A percentile compares a stretch with the other conserved stretches of the same genome.
These are phyloP conservation scores for Aptenodytes patagonicus DNA, from an alignment of 2,113 vertebrate species.

Conservation along the genomic window DNA sequence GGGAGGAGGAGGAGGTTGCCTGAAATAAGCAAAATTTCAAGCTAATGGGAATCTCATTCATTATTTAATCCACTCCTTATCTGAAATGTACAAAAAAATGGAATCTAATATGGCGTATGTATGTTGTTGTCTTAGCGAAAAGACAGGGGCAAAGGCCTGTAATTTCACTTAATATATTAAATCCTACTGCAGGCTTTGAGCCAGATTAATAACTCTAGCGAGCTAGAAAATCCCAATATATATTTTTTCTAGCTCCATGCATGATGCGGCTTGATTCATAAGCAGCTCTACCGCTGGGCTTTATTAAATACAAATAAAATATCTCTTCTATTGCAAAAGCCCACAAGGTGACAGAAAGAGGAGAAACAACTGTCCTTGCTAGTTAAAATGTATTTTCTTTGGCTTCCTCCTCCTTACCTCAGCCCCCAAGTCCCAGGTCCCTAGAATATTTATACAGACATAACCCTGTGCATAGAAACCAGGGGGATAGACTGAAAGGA, in stretches of 20 bases:
- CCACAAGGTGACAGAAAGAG: slow-evolving; percentile 17
- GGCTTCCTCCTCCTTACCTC: neutral
- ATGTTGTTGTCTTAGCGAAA: slow-evolving; percentile 69
- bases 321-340: slow-evolving; percentile 36
- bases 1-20: neutral
- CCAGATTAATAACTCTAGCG: slow-evolving; percentile 72
- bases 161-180: slow-evolving; percentile 77
- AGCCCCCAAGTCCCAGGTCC: slow-evolving; percentile 21
- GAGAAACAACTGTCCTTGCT: neutral
- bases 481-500: slow-evolving; percentile 15
- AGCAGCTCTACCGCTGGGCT: slow-evolving; percentile 53
- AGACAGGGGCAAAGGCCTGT: slow-evolving; percentile 65
- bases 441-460: slow-evolving; percentile 49
- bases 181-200: slow-evolving; percentile 67
- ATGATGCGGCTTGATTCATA: slow-evolving; percentile 68
- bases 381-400: slow-evolving; percentile 54
- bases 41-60: slow-evolving; percentile 81
- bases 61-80: slow-evolving; percentile 81
- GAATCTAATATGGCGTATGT: slow-evolving; percentile 74
- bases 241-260: slow-evolving; percentile 62
- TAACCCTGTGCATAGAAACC: slow-evolving; percentile 12
- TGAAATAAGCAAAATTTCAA: slow-evolving; percentile 77
- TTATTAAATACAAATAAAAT: slow-evolving; percentile 78
- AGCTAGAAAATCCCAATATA: slow-evolving; percentile 64
- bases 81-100: slow-evolving; percentile 76